phyloP scores from a whole-genome alignment of 2,113 vertebrate genomes.

The Psettodes erumei region DNA sequence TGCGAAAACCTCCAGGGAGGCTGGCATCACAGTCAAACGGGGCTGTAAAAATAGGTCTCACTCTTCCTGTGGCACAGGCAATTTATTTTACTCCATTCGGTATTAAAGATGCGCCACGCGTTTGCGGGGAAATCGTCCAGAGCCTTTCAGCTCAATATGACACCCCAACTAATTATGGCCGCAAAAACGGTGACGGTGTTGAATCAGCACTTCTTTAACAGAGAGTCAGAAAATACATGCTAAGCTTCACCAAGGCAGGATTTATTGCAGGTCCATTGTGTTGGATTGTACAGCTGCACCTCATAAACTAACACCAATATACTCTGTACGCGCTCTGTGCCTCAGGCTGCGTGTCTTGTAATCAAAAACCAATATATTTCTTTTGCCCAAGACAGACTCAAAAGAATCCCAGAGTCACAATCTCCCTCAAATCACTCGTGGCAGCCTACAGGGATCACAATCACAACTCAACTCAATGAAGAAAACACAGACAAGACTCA shows the following conservation, averaged over 20 bases:
- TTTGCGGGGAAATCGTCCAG: background rate
- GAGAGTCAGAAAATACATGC: background rate
- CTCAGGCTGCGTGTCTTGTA: background rate
- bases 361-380: conserved; percentile 29
- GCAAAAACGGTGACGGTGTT: background rate
- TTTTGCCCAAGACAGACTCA: conserved; percentile 8
- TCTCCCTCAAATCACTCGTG: conserved; percentile 19
- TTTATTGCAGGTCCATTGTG: background rate
- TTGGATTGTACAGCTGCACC: background rate
- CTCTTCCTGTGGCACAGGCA: background rate
- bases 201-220: background rate
- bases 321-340: background rate
- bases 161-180: background rate
- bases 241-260: background rate
- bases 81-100: background rate
- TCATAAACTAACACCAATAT: conserved; percentile 12
- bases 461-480: background rate
- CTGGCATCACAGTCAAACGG: conserved; percentile 1
- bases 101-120: background rate
- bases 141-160: background rate
- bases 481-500: background rate
- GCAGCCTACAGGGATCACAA: conserved; percentile 1
- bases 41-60: conserved; percentile 34
- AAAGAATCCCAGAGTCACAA: conserved; percentile 7
- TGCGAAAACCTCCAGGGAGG: conserved; percentile 37